phyloP scores from a whole-genome alignment of 1,140 invertebrate species.

The Orchesella cincta region DNA sequence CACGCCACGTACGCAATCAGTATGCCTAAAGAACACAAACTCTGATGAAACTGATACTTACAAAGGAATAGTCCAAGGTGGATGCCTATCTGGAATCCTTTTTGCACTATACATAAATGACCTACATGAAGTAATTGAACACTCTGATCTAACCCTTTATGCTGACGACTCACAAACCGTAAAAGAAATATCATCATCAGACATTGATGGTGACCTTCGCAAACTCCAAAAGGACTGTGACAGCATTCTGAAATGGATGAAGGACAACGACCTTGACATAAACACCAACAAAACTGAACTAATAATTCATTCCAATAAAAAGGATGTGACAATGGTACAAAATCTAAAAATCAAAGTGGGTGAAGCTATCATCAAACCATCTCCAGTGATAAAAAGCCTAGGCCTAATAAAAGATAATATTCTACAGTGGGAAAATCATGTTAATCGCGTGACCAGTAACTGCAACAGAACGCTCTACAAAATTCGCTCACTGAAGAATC shows the following conservation, averaged over 20 bases:
- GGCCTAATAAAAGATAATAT: neutral
- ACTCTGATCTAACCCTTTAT: neutral
- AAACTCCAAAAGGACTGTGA: neutral
- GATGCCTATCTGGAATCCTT: neutral
- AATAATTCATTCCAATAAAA: neutral
- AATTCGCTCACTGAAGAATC: neutral
- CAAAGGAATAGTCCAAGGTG: conserved; percentile 5
- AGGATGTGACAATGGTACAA: neutral
- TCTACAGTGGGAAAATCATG: conserved; percentile 13
- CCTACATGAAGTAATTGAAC: neutral
- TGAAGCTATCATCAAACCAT: neutral
- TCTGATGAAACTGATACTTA: neutral
- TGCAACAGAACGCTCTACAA: neutral
- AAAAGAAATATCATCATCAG: neutral
- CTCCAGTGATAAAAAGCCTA: neutral
- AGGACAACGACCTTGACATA: neutral
- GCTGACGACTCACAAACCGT: conserved; percentile 21
- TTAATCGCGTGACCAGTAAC: neutral
- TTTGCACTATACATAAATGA: conserved; percentile 26
- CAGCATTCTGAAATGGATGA: neutral
- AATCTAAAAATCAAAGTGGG: neutral
- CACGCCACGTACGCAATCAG: conserved; percentile 10
- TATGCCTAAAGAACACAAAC: neutral
- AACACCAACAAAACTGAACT: conserved; percentile 23
- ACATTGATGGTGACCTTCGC: neutral